Base-by-base conservation (phyloP, 1,140 invertebrate genomes). In the Subanguina moxae region DNA sequence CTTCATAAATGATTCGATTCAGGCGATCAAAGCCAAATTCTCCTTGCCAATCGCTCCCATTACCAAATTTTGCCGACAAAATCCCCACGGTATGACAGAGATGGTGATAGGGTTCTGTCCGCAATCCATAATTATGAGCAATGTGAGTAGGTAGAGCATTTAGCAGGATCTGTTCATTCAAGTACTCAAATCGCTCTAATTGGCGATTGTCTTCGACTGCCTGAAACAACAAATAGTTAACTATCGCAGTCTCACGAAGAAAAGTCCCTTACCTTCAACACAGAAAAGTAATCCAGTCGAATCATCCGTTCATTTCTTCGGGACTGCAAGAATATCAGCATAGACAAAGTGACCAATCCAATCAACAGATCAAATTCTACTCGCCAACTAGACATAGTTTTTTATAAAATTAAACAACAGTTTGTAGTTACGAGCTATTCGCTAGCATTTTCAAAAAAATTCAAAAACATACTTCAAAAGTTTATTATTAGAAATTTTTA, bases 211-310 rank as follows among this genome's bases (percentile, higher is more conserved):
- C 73, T 42, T 77, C 76, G 59, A 75, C 38, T 17, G 59, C 42
- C 17, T 68, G 65, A 58, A 80, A 52, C 3, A 21, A 15, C 17
- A 7, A 7, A 38, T 11, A 38, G 32, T 11, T 38, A 11, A 5
- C 11, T 38, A 5, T 38, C 11, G 3, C 32, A 38, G 32, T 38
- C 11, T 38, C 32, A 38, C 32, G 11, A 38, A 38, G 11, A 38
- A 5, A 38, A 38, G 11, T 38, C 32, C 3, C 32, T 45, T 76
- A 78, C 76, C 70, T 76, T 77, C 7, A 77, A 61, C 19, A 73
- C 62, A 8, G 79, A 77, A 5, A 81, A 52, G 45, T 73, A 83
- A 65, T 81, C 79, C 28, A 83, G 67, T 17, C 79, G 67, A 23
- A 81, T 62, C 13, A 83, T 57, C 0, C 67, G 32, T 66, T 81